Conservation (phyloP, 1,140 invertebrate genomes). For the Brachionus asplanchnoidis region DNA sequence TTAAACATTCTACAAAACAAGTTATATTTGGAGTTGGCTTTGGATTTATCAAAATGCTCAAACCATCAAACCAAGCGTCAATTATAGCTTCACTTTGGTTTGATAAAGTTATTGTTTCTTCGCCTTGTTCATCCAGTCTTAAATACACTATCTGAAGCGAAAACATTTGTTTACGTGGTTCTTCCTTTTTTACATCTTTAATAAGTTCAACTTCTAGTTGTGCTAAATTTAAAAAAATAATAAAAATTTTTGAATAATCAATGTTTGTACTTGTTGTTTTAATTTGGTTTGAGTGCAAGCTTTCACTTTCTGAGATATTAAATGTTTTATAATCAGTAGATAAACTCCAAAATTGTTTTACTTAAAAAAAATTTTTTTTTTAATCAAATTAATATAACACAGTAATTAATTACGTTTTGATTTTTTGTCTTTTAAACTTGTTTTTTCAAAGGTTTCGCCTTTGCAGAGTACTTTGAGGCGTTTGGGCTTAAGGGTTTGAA, state of each 20-base stretch:
- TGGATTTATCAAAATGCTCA: slow-evolving; percentile 26
- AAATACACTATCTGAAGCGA: neutral
- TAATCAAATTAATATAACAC: neutral
- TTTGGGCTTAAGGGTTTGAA: neutral
- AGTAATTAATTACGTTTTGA: neutral
- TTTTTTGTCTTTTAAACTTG: slow-evolving; percentile 11
- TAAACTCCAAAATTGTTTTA: slow-evolving; percentile 24
- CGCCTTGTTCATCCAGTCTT: slow-evolving; percentile 19
- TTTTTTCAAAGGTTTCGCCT: slow-evolving; percentile 14
- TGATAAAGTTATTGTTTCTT: neutral
- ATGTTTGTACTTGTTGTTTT: neutral
- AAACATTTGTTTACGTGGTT: neutral
- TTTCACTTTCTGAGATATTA: slow-evolving; percentile 20
- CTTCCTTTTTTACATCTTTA: slow-evolving; percentile 21
- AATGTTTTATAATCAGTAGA: slow-evolving; percentile 24
- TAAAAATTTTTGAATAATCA: neutral
- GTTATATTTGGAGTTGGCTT: slow-evolving; percentile 20
- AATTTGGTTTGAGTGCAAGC: neutral
- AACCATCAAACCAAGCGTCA: slow-evolving; percentile 19
- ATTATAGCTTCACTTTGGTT: slow-evolving; percentile 19
- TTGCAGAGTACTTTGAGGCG: slow-evolving; percentile 8
- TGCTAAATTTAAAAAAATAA: neutral
- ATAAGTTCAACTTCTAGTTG: slow-evolving; percentile 13
- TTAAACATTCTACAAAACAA: slow-evolving; percentile 38
- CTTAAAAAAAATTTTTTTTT: neutral